Evolutionary conservation across 2,113 vertebrate species (phyloP).

Genomic region (Fulica atra): DNA sequence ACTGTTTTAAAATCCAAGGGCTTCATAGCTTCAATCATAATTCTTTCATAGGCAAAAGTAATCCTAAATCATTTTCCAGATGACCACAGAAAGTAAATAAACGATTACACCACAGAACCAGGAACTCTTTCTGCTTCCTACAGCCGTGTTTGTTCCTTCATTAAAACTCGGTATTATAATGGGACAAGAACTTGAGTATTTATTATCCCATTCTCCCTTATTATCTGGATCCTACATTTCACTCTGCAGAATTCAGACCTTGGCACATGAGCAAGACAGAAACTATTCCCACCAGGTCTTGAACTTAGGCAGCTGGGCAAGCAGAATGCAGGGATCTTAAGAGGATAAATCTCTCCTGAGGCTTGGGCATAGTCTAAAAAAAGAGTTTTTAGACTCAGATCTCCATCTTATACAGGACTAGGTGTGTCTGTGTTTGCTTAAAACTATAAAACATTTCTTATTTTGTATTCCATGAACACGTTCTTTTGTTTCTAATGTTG

Average conservation of each 20-base stretch:
- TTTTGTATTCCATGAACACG: neutral
- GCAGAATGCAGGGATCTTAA: neutral
- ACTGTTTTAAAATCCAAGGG: neutral
- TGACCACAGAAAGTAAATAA: neutral
- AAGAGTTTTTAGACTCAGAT: neutral
- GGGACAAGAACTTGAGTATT: neutral
- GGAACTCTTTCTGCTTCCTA: neutral
- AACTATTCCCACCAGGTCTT: neutral
- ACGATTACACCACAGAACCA: neutral
- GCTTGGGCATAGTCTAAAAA: constrained; percentile 10
- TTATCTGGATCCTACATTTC: neutral
- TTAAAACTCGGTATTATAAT: neutral
- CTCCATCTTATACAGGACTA: neutral
- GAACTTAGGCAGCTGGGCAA: neutral
- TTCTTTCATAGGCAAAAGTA: neutral
- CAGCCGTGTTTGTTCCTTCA: neutral
- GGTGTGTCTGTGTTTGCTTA: constrained; percentile 41
- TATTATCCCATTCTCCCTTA: neutral
- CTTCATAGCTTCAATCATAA: neutral
- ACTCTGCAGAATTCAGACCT: neutral
- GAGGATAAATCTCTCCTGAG: neutral
- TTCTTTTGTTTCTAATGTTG: constrained; percentile 63
- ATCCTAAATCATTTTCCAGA: neutral
- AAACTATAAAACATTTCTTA: constrained; percentile 8
- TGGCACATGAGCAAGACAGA: neutral